These are phyloP conservation scores for Parotocinclus haroldoi DNA, from an alignment of 2,797 vertebrate genomes.

Conservation along the genomic window DNA sequence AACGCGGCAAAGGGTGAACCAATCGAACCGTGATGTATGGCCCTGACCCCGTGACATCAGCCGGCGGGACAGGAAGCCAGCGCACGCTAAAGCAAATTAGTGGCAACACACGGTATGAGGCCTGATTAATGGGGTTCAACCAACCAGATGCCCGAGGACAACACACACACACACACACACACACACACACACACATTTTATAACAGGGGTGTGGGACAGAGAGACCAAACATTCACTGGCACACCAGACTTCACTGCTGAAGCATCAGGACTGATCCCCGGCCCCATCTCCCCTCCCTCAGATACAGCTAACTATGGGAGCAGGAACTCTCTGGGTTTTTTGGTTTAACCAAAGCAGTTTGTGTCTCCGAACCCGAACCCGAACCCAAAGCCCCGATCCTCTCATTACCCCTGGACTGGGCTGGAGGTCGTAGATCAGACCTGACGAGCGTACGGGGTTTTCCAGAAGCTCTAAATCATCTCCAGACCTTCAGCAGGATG, in stretches of 20 bases:
- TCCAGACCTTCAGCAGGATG: slow-evolving; percentile 28
- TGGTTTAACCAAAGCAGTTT: too few species aligned
- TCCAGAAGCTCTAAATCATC: not conserved
- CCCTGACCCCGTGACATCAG: slow-evolving; percentile 33
- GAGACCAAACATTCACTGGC: too few species aligned
- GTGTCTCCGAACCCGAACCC: too few species aligned
- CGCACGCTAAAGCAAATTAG: slow-evolving; percentile 37
- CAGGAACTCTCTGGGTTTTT: too few species aligned
- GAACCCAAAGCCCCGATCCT: too few species aligned
- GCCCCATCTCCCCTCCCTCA: too few species aligned
- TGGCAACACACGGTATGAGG: slow-evolving; percentile 21
- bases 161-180: not conserved
- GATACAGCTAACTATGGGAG: too few species aligned
- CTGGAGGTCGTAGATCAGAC: not conserved
- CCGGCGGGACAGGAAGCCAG: slow-evolving; percentile 30
- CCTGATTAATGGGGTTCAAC: slow-evolving; percentile 33
- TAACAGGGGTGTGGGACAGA: too few species aligned
- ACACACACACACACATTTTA: too few species aligned
- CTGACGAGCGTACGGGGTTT: not conserved
- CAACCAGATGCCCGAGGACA: slow-evolving; percentile 26
- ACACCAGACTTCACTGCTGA: too few species aligned
- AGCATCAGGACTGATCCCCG: too few species aligned
- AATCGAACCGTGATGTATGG: slow-evolving; percentile 38
- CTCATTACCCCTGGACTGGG: not conserved
- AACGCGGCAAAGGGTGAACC: slow-evolving; percentile 24